Base-by-base conservation (phyloP, 1,140 invertebrate genomes). In the Platorchestia sp. region DNA sequence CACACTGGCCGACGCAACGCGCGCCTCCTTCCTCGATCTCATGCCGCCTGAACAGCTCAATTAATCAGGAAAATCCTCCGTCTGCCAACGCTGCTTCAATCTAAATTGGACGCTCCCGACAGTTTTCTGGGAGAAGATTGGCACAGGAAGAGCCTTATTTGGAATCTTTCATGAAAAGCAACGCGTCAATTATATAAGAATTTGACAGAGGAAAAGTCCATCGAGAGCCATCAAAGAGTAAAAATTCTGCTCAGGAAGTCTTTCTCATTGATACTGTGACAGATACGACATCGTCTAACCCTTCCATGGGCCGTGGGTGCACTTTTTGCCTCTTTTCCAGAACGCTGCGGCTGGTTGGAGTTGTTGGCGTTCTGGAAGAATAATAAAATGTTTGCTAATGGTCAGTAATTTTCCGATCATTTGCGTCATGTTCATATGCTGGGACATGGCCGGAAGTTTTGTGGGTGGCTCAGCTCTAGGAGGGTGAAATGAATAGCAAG, bases 161-260 rank as follows among this genome's bases (percentile, higher is more conserved):
- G 91, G 91, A 93, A 45, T 44, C 91, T 93, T 44, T 93, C 36
- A 7, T n/a, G 22, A 93, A 93, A 93, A 90, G 44, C 91, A 44
- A 45, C 36, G 91, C 91, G 91, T 93, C 91, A 93, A 93, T 93
- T 93, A 93, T 93, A 93, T 93, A 44, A 93, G 47, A 93, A 93
- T 93, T 47, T 47, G 91, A 93, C 45, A 44, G 91, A 7, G 45
- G 44, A 93, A 93, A 93, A 93, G 45, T 36, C 41, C 19, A 90
- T 90, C 44, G 10, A 45, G 3, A 45, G 41, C 87, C 87, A 45
- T 16, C 5, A 43, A 90, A 43, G 87, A 42, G 87, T 42, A 42
- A 90, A 90, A 90, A 90, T 43, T 42, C 41, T 90, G 41, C 44
- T 42, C 41, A 90, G 87, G 87, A 90, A 90, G 87, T 90, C 87